Evolutionary conservation across 2,797 vertebrate species (phyloP).

Genomic region (Poeciliopsis infans): DNA sequence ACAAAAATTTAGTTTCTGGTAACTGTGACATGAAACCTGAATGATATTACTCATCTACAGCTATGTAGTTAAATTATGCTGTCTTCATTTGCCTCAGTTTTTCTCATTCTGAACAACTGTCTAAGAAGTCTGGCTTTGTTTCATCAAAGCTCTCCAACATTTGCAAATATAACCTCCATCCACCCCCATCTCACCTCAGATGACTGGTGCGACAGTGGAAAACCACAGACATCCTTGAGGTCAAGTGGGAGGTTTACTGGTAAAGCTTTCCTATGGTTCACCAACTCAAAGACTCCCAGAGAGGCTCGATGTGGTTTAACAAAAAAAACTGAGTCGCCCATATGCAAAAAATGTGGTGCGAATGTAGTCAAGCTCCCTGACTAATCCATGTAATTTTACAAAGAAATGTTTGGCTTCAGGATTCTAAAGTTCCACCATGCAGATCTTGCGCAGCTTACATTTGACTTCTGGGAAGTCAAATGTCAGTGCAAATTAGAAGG

Average conservation of each 20-base stretch:
- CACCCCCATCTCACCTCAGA: conserved; percentile 56
- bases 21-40: conserved; percentile 40
- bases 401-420: conserved; percentile 36
- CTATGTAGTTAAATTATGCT: conserved; percentile 14
- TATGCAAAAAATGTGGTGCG: conserved; percentile 46
- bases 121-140: conserved; percentile 1
- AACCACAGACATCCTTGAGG: conserved; percentile 76
- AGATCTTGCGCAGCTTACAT: conserved; percentile 19
- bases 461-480: conserved; percentile 26
- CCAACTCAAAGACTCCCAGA: conserved; percentile 62
- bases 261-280: conserved; percentile 58
- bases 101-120: conserved; percentile 11
- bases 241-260: conserved; percentile 68
- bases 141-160: conserved; percentile 8
- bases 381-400: conserved; percentile 57
- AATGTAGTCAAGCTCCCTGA: conserved; percentile 34
- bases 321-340: conserved; percentile 24
- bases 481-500: conserved; percentile 26
- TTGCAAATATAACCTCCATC: conserved; percentile 42
- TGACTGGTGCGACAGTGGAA: conserved; percentile 68
- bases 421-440: conserved; percentile 26
- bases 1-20: conserved; percentile 34
- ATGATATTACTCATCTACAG: conserved; percentile 23
- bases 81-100: conserved; percentile 1
- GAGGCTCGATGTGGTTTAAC: conserved; percentile 42